Conservation (phyloP, 2,797 vertebrate genomes). For the Scleropages formosus region DNA sequence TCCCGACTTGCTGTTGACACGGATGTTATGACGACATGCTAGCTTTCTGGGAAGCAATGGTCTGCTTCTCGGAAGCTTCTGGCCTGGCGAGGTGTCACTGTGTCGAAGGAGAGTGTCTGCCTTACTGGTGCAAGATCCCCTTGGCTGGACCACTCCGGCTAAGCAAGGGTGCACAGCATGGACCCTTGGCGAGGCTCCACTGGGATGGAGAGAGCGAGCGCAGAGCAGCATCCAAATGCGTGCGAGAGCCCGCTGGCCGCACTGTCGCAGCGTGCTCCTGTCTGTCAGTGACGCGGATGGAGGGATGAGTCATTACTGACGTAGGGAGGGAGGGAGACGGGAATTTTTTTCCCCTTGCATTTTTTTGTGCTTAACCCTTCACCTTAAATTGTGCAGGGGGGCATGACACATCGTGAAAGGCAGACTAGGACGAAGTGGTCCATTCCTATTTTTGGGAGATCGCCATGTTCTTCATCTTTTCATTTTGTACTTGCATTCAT, state of each 20-base stretch:
- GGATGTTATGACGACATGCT: no score
- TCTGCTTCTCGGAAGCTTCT: no score
- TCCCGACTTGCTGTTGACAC: no score
- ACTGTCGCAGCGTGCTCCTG: constrained; percentile 70
- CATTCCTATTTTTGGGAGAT: background rate
- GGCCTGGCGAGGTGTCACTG: constrained; percentile 40
- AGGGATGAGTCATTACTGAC: constrained; percentile 75
- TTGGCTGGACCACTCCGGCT: constrained; percentile 5
- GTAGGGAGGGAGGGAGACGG: constrained; percentile 53
- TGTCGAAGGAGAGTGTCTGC: constrained; percentile 48
- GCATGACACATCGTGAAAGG: constrained; percentile 29
- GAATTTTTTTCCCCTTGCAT: constrained; percentile 10
- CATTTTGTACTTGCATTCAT: constrained; percentile 45
- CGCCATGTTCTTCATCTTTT: background rate
- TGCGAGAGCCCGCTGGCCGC: constrained; percentile 66
- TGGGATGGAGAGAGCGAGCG: constrained; percentile 47
- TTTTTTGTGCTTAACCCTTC: constrained; percentile 47
- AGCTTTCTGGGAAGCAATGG: no score
- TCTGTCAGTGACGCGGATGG: constrained; percentile 73
- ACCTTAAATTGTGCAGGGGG: constrained; percentile 41
- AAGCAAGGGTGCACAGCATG: constrained; percentile 27
- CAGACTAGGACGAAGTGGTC: constrained; percentile 35
- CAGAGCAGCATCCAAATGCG: constrained; percentile 54
- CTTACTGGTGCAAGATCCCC: constrained; percentile 41
- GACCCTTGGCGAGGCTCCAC: constrained; percentile 43